These are phyloP conservation scores for Drosophila testacea DNA, from an alignment of 2,888 invertebrate genomes.

Conservation along the genomic window DNA sequence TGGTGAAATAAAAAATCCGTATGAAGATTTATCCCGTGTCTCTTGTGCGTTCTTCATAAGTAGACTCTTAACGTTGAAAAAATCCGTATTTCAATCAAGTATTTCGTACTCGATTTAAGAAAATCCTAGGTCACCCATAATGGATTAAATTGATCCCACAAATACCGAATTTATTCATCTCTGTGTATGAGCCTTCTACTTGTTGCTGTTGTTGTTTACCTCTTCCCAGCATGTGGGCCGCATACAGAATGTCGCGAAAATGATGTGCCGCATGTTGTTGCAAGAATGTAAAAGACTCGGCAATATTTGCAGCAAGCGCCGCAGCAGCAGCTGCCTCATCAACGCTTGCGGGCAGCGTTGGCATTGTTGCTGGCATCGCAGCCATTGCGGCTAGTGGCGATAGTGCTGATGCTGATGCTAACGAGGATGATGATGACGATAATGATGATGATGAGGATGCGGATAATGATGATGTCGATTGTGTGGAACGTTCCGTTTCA, in stretches of 20 bases:
- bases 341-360: constrained; percentile 29
- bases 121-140: no score
- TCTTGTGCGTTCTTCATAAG: no score
- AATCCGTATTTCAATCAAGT: no score
- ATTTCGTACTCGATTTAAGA: no score
- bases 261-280: constrained; percentile 85
- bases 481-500: constrained; percentile 81
- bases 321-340: constrained; percentile 76
- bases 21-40: no score
- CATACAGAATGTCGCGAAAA: constrained; percentile 88
- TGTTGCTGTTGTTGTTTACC: constrained; percentile 85
- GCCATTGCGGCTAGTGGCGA: constrained; percentile 76
- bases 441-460: constrained; percentile 28
- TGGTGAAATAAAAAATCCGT: no score
- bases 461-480: constrained; percentile 64
- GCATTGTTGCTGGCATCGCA: constrained; percentile 72
- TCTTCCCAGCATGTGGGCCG: constrained; percentile 88
- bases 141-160: no score
- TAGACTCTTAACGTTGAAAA: no score
- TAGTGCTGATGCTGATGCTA: constrained; percentile 62
- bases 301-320: constrained; percentile 83
- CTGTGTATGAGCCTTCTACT: neutral
- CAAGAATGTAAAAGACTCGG: constrained; percentile 85
- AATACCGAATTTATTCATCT: no score
- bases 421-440: constrained; percentile 58